Percentiles rank a stretch among this genome's conserved stretches.
phyloP scores from a whole-genome alignment of 2,113 vertebrate genomes.

The Malurus elegans region DNA sequence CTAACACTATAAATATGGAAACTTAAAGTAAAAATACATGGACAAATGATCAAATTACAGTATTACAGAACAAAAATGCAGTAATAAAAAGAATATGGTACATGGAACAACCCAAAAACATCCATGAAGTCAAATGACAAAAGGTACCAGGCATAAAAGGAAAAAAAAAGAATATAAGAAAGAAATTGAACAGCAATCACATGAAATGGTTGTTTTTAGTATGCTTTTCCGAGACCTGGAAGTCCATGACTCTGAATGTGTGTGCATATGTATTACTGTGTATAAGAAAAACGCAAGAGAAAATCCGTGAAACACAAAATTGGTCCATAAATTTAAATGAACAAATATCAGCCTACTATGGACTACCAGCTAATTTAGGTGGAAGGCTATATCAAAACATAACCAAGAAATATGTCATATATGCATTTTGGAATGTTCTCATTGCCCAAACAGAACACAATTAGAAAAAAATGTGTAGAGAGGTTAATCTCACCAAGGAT shows the following conservation, averaged over 20 bases:
- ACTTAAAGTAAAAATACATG: neutral
- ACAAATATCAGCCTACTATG: neutral
- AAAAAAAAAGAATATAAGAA: neutral
- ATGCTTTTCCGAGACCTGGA: neutral
- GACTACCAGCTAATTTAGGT: neutral
- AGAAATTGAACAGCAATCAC: neutral
- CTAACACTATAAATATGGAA: neutral
- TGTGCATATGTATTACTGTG: neutral
- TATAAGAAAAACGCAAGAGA: conserved; percentile 12
- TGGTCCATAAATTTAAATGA: conserved; percentile 52
- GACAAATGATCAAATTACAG: neutral
- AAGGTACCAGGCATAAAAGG: neutral
- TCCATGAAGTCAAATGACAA: neutral
- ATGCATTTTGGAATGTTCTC: conserved; percentile 8
- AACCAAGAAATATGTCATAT: conserved; percentile 17
- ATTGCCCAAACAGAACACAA: conserved; percentile 54
- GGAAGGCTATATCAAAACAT: neutral
- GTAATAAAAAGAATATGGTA: neutral
- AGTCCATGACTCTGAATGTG: neutral
- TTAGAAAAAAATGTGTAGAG: neutral
- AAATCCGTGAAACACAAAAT: conserved; percentile 19
- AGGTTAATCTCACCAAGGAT: conserved; percentile 41
- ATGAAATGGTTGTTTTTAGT: neutral
- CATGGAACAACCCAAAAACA: neutral
- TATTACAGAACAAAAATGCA: neutral